phyloP scores from a whole-genome alignment of 2,888 invertebrate genomes.

The Palloptera scutellata region DNA sequence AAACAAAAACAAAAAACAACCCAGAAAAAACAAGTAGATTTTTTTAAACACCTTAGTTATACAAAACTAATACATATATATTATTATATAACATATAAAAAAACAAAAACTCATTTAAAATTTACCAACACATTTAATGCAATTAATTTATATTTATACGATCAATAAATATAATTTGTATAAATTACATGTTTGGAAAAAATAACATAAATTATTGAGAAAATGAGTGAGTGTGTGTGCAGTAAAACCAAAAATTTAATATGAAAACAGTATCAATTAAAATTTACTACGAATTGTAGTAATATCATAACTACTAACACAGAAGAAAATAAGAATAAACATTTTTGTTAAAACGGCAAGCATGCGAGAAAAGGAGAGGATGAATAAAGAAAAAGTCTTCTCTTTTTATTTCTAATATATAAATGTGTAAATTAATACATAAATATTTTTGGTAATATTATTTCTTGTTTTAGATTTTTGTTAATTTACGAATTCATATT shows the following conservation, averaged over 20 bases:
- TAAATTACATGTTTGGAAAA: too few species aligned
- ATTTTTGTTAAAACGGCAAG: too few species aligned
- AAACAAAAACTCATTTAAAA: too few species aligned
- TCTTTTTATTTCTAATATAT: too few species aligned
- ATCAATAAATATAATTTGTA: background rate
- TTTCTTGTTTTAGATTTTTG: background rate
- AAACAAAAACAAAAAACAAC: conserved; percentile 13
- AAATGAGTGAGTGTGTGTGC: conserved; percentile 1
- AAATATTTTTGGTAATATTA: background rate
- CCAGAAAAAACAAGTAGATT: conserved; percentile 31
- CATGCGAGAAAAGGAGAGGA: too few species aligned
- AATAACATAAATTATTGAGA: too few species aligned
- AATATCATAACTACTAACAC: too few species aligned
- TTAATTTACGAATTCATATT: background rate
- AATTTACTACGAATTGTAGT: conserved; percentile 6
- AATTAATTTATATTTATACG: conserved; percentile 37
- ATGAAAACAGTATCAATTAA: too few species aligned
- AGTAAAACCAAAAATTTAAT: too few species aligned
- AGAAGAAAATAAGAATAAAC: too few species aligned
- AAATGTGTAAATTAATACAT: too few species aligned
- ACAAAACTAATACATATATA: conserved; percentile 28
- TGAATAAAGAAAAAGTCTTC: too few species aligned
- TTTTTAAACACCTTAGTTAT: conserved; percentile 35
- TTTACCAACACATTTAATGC: conserved; percentile 33
- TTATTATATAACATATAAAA: background rate